Evolutionary conservation across 2,113 vertebrate species (phyloP).

Genomic region (Psettodes erumei): DNA sequence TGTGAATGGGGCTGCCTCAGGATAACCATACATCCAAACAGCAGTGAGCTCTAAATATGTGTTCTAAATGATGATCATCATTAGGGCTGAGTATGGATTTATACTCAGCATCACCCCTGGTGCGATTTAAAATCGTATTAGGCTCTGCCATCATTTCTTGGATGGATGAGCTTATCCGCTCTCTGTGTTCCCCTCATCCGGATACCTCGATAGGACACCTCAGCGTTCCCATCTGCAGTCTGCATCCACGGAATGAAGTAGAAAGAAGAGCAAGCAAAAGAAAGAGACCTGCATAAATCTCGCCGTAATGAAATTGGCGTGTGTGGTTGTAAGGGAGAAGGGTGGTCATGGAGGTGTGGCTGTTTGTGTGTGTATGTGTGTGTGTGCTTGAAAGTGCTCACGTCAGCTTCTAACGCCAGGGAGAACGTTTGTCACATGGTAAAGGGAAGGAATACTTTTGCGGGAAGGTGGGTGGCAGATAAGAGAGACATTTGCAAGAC

Average conservation of each 20-base stretch:
- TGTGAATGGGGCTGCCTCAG: slow-evolving; percentile 62
- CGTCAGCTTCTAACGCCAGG: slow-evolving; percentile 50
- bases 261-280: slow-evolving; percentile 36
- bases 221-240: slow-evolving; percentile 72
- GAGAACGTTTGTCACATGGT: slow-evolving; percentile 50
- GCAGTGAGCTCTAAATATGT: slow-evolving; percentile 69
- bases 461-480: slow-evolving; percentile 6
- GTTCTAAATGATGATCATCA: slow-evolving; percentile 75
- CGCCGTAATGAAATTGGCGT: slow-evolving; percentile 55
- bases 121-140: slow-evolving; percentile 77
- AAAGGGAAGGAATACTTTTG: slow-evolving; percentile 9
- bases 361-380: slow-evolving; percentile 23
- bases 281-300: slow-evolving; percentile 50
- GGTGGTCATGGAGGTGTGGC: slow-evolving; percentile 17
- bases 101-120: slow-evolving; percentile 66
- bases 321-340: slow-evolving; percentile 57
- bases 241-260: slow-evolving; percentile 44
- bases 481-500: slow-evolving; percentile 8
- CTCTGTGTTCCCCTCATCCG: slow-evolving; percentile 60
- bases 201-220: slow-evolving; percentile 74
- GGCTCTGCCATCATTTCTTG: slow-evolving; percentile 71
- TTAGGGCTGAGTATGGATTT: slow-evolving; percentile 74
- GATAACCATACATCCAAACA: slow-evolving; percentile 69
- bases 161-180: slow-evolving; percentile 75
- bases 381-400: slow-evolving; percentile 24